These are phyloP conservation scores for Anguilla obscura DNA, from an alignment of 2,797 vertebrate species.

Conservation along the genomic window DNA sequence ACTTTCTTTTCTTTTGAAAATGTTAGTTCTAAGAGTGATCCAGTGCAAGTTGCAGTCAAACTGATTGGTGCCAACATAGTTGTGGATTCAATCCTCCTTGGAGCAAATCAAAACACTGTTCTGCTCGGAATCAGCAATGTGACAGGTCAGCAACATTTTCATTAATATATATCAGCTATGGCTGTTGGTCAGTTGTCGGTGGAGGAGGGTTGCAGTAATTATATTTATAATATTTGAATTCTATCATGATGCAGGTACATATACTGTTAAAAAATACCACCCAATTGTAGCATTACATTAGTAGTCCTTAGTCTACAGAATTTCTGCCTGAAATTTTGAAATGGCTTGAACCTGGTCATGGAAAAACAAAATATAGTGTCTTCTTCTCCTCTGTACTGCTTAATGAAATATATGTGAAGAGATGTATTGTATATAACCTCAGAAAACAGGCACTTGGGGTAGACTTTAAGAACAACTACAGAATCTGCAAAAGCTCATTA, in stretches of 20 bases:
- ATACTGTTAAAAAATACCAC: not conserved
- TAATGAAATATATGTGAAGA: not conserved
- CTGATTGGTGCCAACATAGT: slow-evolving; percentile 51
- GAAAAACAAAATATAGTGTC: not conserved
- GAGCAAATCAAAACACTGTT: slow-evolving; percentile 53
- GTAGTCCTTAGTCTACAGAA: not conserved
- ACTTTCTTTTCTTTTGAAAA: not conserved
- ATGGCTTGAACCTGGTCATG: not conserved
- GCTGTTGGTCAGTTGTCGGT: not conserved
- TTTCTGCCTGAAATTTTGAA: not conserved
- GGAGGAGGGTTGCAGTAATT: no score
- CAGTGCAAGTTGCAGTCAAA: slow-evolving; percentile 49
- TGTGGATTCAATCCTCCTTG: slow-evolving; percentile 63
- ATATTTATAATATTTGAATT: not conserved
- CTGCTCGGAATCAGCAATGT: slow-evolving; percentile 66
- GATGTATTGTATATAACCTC: not conserved
- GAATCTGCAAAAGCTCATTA: no score
- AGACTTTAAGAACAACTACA: no score
- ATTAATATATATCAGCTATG: not conserved
- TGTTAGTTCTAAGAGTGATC: slow-evolving; percentile 50
- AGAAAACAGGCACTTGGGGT: not conserved
- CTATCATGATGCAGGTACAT: not conserved
- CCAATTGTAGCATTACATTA: not conserved
- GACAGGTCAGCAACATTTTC: slow-evolving; percentile 51
- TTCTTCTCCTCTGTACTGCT: not conserved